Evolutionary conservation across 2,888 invertebrate species (phyloP), one percentile per base, ranked within the genome.

Genomic region (Polydrusus pterygomalis): DNA sequence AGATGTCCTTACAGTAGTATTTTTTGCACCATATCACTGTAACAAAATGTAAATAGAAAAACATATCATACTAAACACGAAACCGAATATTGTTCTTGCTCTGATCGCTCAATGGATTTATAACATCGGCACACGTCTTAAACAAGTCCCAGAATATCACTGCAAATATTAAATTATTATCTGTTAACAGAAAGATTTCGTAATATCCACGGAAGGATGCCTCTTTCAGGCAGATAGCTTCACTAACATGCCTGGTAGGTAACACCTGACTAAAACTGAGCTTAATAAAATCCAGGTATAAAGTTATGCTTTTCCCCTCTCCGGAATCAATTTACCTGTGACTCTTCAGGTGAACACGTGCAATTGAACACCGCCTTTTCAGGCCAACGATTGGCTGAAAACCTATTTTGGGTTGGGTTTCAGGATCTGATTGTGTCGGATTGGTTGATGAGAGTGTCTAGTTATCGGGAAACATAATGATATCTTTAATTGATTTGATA

Each of bases 221-320:
- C 9, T 51, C 17, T 56, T 34, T 25, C 40, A 43, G 63, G 62
- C 25, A 34, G 43, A 30, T 30, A 62, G 51, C 54, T 69, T 73
- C 72, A 77, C 77, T 73, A 69, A 69, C 65, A 51, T 75, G 75
- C 73, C 73, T 70, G 75, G 74, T 75, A 80, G 79, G 81, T 80
- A 77, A 82, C 83, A 85, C 85, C 83, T 84, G 83, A 85, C 85
- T 85, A 83, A 83, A 82, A 83, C 81, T 78, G 78, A 77, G 77
- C 80, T 77, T 78, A 68, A 80, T 80, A 72, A 81, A 82, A 78
- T 80, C 82, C 82, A 83, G 83, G 83, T 85, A 84, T 83, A 82
- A 80, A 80, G 79, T 80, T 81, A 77, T 75, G 71, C 77, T 69
- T 45, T 54, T 51, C 76, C 75, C 78, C 69, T 69, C 51, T 76